phyloP scores from a whole-genome alignment of 2,888 invertebrate species.

The Synanthedon formicaeformis region DNA sequence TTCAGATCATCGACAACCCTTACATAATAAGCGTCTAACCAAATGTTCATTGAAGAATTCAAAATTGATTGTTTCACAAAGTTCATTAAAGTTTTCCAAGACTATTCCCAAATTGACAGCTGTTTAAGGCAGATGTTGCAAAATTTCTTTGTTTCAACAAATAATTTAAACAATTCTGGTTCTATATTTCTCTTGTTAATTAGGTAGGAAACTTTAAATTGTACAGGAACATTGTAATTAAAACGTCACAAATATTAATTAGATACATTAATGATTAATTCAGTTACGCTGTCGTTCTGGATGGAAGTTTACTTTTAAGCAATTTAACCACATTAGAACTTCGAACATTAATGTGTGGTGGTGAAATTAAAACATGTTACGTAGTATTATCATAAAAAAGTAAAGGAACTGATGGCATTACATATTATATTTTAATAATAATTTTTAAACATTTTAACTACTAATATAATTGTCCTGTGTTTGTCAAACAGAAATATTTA shows the following conservation, averaged over 20 bases:
- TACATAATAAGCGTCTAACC: too few species aligned
- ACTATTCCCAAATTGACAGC: not conserved
- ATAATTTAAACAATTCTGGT: not conserved
- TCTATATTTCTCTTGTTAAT: too few species aligned
- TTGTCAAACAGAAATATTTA: too few species aligned
- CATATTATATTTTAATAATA: not conserved
- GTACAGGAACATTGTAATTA: not conserved
- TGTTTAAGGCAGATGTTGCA: not conserved
- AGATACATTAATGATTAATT: not conserved
- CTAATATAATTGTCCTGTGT: too few species aligned
- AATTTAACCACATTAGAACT: not conserved
- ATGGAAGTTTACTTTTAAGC: not conserved
- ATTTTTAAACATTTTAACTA: too few species aligned
- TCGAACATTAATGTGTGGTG: not conserved
- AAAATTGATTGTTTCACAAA: not conserved
- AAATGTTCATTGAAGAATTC: not conserved
- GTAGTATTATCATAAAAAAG: not conserved
- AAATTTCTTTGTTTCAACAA: not conserved
- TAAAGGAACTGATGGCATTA: not conserved
- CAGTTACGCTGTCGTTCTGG: not conserved
- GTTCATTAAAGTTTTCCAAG: not conserved
- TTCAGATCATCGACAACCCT: too few species aligned
- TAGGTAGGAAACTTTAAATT: not conserved
- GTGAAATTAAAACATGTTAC: not conserved
- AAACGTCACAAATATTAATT: not conserved